phyloP scores from a whole-genome alignment of 2,113 vertebrate genomes.

The Psammodynastes pulverulentus region DNA sequence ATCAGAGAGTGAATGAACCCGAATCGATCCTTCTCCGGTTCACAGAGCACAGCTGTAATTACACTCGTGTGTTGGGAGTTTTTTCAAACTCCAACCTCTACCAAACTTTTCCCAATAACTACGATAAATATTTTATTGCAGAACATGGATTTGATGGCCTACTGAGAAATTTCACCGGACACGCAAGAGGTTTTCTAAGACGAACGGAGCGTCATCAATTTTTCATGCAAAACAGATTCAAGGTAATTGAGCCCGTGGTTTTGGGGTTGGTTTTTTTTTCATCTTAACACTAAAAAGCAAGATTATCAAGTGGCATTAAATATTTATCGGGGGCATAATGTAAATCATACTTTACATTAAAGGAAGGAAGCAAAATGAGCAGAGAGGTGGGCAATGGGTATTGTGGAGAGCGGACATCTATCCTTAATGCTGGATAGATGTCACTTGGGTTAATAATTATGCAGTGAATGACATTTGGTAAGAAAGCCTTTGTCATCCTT shows the following conservation, averaged over 20 bases:
- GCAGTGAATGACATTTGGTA: neutral
- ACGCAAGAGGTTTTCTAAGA: slow-evolving; percentile 84
- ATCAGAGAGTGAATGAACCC: slow-evolving; percentile 77
- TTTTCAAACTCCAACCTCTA: slow-evolving; percentile 86
- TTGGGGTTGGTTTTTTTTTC: slow-evolving; percentile 81
- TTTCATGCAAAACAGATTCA: slow-evolving; percentile 82
- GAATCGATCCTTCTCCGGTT: slow-evolving; percentile 76
- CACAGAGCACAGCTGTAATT: slow-evolving; percentile 82
- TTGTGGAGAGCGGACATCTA: slow-evolving; percentile 18
- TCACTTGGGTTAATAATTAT: neutral
- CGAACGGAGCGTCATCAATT: slow-evolving; percentile 85
- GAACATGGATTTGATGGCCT: slow-evolving; percentile 90
- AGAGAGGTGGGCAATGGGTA: slow-evolving; percentile 26
- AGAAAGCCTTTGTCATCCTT: neutral
- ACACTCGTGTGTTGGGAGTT: slow-evolving; percentile 82
- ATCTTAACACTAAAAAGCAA: slow-evolving; percentile 80
- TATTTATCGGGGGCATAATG: slow-evolving; percentile 77
- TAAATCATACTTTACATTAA: slow-evolving; percentile 71
- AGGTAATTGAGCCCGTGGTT: slow-evolving; percentile 77
- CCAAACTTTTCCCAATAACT: slow-evolving; percentile 87
- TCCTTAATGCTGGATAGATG: slow-evolving; percentile 15
- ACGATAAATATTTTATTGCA: slow-evolving; percentile 99
- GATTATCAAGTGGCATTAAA: slow-evolving; percentile 80
- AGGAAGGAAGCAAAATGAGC: slow-evolving; percentile 55
- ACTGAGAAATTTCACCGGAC: slow-evolving; percentile 86